Conservation (phyloP, 2,888 invertebrate genomes). For the Drosophila incognita region DNA sequence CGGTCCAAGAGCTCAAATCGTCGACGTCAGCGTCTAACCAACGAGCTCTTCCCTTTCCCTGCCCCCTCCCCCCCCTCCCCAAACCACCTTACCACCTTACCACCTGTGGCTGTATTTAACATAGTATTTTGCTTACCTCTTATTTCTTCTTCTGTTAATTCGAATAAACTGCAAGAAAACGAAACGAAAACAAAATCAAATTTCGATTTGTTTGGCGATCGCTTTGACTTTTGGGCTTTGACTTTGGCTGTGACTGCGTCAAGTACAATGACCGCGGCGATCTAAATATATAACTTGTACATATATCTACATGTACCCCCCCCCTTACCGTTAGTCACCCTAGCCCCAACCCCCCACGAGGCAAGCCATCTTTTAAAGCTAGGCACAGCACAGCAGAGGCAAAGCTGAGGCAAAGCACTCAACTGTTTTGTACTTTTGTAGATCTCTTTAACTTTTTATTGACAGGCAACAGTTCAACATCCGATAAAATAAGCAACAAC, state of each 20-base stretch:
- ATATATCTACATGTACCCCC: not conserved
- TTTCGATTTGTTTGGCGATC: conserved; percentile 35
- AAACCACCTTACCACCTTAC: too few species aligned
- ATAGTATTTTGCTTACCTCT: conserved; percentile 36
- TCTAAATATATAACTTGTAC: conserved; percentile 5
- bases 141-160: not conserved
- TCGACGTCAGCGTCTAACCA: conserved; percentile 19
- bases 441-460: conserved; percentile 6
- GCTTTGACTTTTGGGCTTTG: conserved; percentile 30
- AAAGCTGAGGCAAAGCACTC: not conserved
- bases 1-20: conserved; percentile 7
- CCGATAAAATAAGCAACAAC: conserved; percentile 8
- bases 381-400: not conserved
- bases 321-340: not conserved
- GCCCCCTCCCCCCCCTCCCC: not conserved
- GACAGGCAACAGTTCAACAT: conserved; percentile 29
- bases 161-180: conserved; percentile 47
- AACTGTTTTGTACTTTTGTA: not conserved
- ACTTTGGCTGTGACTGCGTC: conserved; percentile 28
- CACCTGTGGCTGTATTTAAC: not conserved
- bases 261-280: conserved; percentile 70
- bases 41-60: conserved; percentile 1
- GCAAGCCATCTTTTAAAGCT: not conserved
- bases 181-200: conserved; percentile 59
- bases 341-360: not conserved